phyloP scores from a whole-genome alignment of 2,888 invertebrate species.

The Taenaris catops region DNA sequence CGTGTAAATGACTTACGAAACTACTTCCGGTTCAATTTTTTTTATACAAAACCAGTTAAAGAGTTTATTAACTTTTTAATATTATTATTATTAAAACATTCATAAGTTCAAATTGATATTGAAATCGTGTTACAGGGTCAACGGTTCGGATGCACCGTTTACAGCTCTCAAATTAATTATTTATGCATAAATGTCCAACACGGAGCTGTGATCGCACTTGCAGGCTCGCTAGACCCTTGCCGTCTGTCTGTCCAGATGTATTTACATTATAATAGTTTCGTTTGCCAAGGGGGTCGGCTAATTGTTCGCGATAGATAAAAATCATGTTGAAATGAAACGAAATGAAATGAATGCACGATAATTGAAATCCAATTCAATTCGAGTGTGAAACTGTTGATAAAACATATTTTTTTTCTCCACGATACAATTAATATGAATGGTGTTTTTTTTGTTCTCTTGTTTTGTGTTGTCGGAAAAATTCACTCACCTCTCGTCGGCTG shows the following conservation, averaged over 20 bases:
- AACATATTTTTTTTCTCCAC: too few relatives aligned
- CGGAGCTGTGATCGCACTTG: conserved; percentile 46
- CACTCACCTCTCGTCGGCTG: conserved; percentile 49
- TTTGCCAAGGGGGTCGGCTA: conserved; percentile 38
- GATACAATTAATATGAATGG: too few relatives aligned
- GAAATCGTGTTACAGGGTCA: conserved; percentile 26
- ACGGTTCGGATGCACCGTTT: conserved; percentile 35
- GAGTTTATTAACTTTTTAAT: too few relatives aligned
- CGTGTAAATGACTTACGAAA: too few relatives aligned
- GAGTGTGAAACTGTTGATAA: too few relatives aligned
- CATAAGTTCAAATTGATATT: too few relatives aligned
- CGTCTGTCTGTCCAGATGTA: conserved; percentile 28
- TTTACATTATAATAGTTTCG: conserved; percentile 58
- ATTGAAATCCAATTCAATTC: too few relatives aligned
- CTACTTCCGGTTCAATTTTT: too few relatives aligned
- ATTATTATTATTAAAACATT: too few relatives aligned
- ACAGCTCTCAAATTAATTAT: conserved; percentile 43
- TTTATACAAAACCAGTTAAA: too few relatives aligned
- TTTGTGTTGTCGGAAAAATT: too few relatives aligned
- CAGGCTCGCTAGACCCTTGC: conserved; percentile 51
- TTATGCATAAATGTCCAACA: conserved; percentile 64
- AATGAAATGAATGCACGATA: not conserved
- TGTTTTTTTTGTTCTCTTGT: too few relatives aligned
- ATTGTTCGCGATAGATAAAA: conserved; percentile 40
- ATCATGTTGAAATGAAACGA: conserved; percentile 23